Evolutionary conservation across 2,888 invertebrate species (phyloP).

Genomic region (Chaitophorus viminalis): DNA sequence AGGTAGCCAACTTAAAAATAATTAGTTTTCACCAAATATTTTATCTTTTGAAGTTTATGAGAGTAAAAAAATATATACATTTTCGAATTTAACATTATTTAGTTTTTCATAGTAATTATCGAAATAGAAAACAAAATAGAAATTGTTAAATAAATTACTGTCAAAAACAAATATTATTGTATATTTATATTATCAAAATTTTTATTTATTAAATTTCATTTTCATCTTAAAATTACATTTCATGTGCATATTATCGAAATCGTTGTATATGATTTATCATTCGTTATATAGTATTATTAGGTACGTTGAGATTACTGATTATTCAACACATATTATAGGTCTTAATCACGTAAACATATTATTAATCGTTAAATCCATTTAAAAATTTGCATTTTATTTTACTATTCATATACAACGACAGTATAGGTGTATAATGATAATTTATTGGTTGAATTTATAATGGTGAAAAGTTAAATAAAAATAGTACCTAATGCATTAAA

Average conservation of each 20-base stretch:
- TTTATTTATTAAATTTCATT: neutral
- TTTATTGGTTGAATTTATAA: neutral
- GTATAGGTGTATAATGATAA: neutral
- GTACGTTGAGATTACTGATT: neutral
- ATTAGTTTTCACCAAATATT: too few relatives aligned
- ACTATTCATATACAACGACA: neutral
- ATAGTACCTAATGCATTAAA: too few relatives aligned
- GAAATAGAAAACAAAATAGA: too few relatives aligned
- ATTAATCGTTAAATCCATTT: neutral
- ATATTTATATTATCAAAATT: neutral
- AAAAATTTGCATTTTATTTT: constrained; percentile 16
- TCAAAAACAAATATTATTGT: too few relatives aligned
- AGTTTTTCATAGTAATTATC: too few relatives aligned
- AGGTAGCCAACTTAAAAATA: too few relatives aligned
- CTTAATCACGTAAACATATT: constrained; percentile 16
- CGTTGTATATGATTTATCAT: constrained; percentile 11
- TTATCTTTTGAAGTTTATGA: too few relatives aligned
- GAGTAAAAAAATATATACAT: too few relatives aligned
- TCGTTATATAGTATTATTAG: neutral
- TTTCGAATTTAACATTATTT: too few relatives aligned
- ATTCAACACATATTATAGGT: constrained; percentile 4
- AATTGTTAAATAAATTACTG: too few relatives aligned
- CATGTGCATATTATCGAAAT: neutral
- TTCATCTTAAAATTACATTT: neutral
- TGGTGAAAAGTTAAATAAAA: too few relatives aligned